phyloP scores from a whole-genome alignment of 1,140 invertebrate genomes.

The Orchesella cincta region DNA sequence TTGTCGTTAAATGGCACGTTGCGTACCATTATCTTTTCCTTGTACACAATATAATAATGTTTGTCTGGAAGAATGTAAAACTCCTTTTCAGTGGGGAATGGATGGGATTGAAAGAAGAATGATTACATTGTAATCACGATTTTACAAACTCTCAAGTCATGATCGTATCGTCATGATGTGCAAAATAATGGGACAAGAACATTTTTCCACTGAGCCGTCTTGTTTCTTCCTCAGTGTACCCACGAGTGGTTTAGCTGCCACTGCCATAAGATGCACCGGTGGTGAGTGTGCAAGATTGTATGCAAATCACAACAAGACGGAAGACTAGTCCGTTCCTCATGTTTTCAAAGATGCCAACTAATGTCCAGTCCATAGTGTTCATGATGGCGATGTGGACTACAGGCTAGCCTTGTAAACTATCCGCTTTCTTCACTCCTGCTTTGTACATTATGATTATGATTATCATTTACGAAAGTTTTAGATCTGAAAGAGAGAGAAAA shows the following conservation, averaged over 20 bases:
- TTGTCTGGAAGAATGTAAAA: conserved; percentile 3
- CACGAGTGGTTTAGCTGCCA: not conserved
- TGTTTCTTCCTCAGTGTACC: not conserved
- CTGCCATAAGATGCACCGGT: not conserved
- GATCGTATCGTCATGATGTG: conserved; percentile 8
- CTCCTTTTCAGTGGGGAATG: not conserved
- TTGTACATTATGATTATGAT: conserved; percentile 15
- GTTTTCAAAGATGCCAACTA: too few species aligned
- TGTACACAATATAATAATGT: conserved; percentile 2
- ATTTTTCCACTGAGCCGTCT: not conserved
- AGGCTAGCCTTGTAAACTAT: conserved; percentile 19
- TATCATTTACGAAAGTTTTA: not conserved
- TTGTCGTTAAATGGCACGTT: conserved; percentile 28
- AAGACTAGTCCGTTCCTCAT: too few species aligned
- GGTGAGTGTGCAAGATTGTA: conserved; percentile 28
- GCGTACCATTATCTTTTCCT: not conserved
- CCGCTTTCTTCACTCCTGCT: not conserved
- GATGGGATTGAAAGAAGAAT: not conserved
- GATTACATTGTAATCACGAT: conserved; percentile 24
- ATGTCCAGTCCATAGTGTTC: not conserved
- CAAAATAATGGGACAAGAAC: conserved; percentile 29
- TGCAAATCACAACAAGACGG: conserved; percentile 25
- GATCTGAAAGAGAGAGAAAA: too few species aligned
- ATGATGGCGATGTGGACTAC: too few species aligned
- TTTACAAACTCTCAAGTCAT: conserved; percentile 25